These are phyloP conservation scores for Egretta garzetta DNA, from an alignment of 2,113 vertebrate genomes.

Conservation along the genomic window DNA sequence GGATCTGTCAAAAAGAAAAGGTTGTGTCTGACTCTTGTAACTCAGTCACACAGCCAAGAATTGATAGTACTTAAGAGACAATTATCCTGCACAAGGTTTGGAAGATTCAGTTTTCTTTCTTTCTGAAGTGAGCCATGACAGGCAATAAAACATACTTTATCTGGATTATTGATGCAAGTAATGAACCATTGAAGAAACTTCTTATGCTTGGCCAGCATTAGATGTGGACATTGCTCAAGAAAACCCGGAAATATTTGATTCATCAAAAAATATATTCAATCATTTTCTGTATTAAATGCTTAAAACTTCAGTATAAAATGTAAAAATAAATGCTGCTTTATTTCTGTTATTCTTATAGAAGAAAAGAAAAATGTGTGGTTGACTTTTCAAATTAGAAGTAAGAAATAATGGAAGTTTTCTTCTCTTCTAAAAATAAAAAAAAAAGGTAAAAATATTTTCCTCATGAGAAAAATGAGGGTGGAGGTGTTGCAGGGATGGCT, in stretches of 20 bases:
- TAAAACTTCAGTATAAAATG: background rate
- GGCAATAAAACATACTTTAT: background rate
- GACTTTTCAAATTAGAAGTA: background rate
- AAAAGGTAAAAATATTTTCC: background rate
- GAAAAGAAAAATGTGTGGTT: background rate
- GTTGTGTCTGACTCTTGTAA: background rate
- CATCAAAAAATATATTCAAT: background rate
- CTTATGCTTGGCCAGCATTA: background rate
- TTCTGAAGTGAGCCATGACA: background rate
- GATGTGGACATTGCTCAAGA: background rate
- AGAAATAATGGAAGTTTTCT: background rate
- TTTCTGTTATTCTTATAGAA: background rate
- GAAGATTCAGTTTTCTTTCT: background rate
- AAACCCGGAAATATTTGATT: background rate
- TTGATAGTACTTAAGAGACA: background rate
- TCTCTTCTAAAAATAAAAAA: background rate
- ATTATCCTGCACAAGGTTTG: background rate
- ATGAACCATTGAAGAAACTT: background rate
- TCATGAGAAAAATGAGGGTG: background rate
- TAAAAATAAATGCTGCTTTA: background rate
- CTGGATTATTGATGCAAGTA: background rate
- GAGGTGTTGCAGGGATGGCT: rapidly evolving
- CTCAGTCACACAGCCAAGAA: background rate
- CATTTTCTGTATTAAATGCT: background rate
- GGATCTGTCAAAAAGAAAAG: background rate